These are phyloP conservation scores for Caenorhabditis tropicalis DNA, from an alignment of 1,140 invertebrate genomes.

Conservation along the genomic window DNA sequence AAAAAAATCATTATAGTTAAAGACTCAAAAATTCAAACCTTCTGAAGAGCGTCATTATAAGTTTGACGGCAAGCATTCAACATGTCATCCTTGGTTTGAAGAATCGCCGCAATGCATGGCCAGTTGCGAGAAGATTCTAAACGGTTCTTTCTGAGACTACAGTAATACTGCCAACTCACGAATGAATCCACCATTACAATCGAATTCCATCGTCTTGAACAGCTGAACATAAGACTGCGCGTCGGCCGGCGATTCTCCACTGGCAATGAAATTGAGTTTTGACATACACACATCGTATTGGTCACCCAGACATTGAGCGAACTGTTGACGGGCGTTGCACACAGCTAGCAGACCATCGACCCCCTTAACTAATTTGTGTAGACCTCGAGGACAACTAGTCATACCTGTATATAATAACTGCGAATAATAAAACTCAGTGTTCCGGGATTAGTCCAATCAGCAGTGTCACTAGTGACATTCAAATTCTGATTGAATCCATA, in stretches of 20 bases:
- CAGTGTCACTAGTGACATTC: background rate
- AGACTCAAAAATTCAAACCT: background rate
- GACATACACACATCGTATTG: slow-evolving; percentile 42
- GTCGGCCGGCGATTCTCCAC: slow-evolving; percentile 7
- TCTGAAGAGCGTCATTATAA: background rate
- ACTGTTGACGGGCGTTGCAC: slow-evolving; percentile 38
- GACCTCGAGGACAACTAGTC: background rate
- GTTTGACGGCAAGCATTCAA: background rate
- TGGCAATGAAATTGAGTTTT: background rate
- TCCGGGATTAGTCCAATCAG: slow-evolving; percentile 17
- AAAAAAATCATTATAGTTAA: too few relatives aligned
- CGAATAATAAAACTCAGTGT: background rate
- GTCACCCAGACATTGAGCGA: slow-evolving; percentile 23
- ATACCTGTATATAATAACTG: slow-evolving; percentile 3
- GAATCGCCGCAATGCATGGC: slow-evolving; percentile 2
- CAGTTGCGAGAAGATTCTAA: slow-evolving; percentile 46
- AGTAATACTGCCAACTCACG: slow-evolving; percentile 14
- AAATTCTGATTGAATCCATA: slow-evolving; percentile 29
- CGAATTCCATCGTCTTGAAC: slow-evolving; percentile 46
- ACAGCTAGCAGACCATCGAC: slow-evolving; percentile 40
- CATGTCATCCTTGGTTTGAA: background rate
- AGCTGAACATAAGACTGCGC: slow-evolving; percentile 23
- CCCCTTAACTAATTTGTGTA: background rate
- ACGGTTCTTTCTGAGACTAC: background rate
- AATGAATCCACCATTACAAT: slow-evolving; percentile 45